These are phyloP conservation scores for Brachionus paranguensis DNA, from an alignment of 1,140 invertebrate species.

Conservation along the genomic window DNA sequence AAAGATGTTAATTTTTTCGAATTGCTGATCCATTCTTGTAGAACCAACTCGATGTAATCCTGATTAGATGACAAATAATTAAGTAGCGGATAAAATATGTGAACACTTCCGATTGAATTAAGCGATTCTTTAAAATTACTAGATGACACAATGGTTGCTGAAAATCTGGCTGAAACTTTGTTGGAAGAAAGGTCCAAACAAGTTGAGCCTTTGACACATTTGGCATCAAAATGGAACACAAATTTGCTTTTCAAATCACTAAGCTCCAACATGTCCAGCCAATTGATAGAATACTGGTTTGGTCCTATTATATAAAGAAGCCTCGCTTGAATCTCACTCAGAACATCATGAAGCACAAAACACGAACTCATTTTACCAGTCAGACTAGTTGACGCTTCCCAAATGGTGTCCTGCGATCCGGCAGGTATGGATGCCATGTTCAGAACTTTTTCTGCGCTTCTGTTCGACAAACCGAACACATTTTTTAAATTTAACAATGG, in stretches of 20 bases:
- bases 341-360: constrained; percentile 21
- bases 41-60: constrained; percentile 48
- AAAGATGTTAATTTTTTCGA: constrained; percentile 55
- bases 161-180: background rate
- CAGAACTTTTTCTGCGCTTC: background rate
- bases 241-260: constrained; percentile 40
- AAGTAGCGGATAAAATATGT: constrained; percentile 61
- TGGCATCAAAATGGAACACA: constrained; percentile 37
- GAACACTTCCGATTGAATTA: constrained; percentile 61
- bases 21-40: constrained; percentile 60
- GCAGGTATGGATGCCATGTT: background rate
- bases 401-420: constrained; percentile 20
- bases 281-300: constrained; percentile 30
- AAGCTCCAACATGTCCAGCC: constrained; percentile 23
- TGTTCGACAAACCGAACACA: background rate
- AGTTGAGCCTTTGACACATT: background rate
- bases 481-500: constrained; percentile 21
- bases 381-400: background rate
- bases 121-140: constrained; percentile 42
- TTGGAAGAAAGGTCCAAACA: constrained; percentile 5
- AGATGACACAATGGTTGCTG: background rate
- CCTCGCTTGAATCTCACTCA: background rate
- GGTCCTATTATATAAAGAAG: background rate
- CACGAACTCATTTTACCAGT: constrained; percentile 19
- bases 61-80: constrained; percentile 52